These are phyloP conservation scores for Ovis canadensis DNA, from an alignment of 2,113 vertebrate species.

Conservation along the genomic window DNA sequence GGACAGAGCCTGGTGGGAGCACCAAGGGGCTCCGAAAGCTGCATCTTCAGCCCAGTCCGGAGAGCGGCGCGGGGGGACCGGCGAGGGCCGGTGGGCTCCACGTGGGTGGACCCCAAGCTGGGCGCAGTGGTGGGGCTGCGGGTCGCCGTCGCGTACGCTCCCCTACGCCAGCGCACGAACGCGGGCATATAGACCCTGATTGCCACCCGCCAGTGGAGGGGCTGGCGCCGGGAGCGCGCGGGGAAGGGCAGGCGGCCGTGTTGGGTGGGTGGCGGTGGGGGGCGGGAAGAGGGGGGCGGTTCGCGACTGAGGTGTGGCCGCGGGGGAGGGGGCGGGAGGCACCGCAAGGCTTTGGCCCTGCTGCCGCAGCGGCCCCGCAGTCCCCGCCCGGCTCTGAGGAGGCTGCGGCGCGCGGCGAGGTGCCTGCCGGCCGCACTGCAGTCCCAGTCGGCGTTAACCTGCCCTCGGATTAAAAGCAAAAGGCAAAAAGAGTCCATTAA, in stretches of 20 bases:
- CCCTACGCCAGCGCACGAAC: not conserved
- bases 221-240: not conserved
- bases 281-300: rapidly evolving
- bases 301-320: not conserved
- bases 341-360: not conserved
- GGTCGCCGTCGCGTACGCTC: not conserved
- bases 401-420: not conserved
- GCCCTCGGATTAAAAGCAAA: not conserved
- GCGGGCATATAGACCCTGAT: not conserved
- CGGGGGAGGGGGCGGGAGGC: not conserved
- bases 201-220: too few species aligned
- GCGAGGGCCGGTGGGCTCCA: not conserved
- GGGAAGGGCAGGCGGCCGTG: not conserved
- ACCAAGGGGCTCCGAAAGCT: not conserved
- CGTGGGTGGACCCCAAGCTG: not conserved
- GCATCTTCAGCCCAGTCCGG: not conserved
- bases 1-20: not conserved
- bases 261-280: not conserved
- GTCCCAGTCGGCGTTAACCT: not conserved
- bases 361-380: not conserved
- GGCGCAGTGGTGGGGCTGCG: not conserved
- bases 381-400: not conserved
- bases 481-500: not conserved
- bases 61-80: not conserved
- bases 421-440: not conserved